Base-by-base conservation (phyloP, 2,888 invertebrate genomes). In the Elegia similella region DNA sequence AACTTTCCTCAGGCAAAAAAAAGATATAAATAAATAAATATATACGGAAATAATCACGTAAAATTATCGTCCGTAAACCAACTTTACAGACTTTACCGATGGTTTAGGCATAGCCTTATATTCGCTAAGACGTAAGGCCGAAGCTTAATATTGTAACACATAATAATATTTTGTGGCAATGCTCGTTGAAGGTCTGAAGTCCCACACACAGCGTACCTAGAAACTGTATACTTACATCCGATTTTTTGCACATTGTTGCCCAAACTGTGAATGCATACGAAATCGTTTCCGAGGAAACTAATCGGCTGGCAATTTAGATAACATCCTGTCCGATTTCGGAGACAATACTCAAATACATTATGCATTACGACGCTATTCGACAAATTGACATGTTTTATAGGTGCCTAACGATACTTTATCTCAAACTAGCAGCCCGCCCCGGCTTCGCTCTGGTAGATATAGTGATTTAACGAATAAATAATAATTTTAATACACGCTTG, bases 251-350 rank as follows among this genome's bases (percentile, higher is more conserved):
- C 12, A 59, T 66, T 55, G 52, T 29, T 50, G 52, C 61, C 52
- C 56, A 59, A 46, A 58, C 58, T 16, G 29, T 57, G 52, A 53
- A 57, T 63, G 80, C 73, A 80, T 79, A 77, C 70, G 54, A 80
- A 79, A 69, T 60, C 48, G 63, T 60, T 77, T 88, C 80, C 86
- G 69, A 54, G 68, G 89, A 88, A 88, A 79, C 80, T 89, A 89
- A 88, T 88, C 84, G 85, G 29, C 71, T 70, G 60, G 73, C 78
- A 88, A 88, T 88, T 88, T 88, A 80, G 85, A 79, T 81, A 82
- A 83, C 81, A 83, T 86, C 86, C 86, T 82, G 80, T 64, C 53
- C 57, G 55, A 59, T 64, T 61, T 67, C 66, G 65, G 67, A 66
- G 66, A 80, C 75, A 76, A 76, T 72, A 61, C 65, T 60, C 56